Evolutionary conservation across 2,888 invertebrate species (phyloP).

Genomic region (Itoplectis maculator): DNA sequence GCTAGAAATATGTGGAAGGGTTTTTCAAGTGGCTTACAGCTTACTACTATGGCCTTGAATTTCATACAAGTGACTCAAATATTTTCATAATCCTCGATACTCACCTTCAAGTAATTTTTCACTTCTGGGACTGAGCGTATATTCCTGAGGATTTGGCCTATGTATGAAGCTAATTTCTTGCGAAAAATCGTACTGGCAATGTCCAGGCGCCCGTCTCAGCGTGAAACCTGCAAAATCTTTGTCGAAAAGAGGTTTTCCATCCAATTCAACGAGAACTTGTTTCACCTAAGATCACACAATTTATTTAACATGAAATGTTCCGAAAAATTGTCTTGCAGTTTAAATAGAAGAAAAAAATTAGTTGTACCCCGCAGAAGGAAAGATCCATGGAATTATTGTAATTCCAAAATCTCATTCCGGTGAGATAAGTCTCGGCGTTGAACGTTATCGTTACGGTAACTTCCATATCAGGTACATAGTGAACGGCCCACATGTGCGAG

Average conservation of each 20-base stretch:
- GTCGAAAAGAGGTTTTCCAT: conserved; percentile 76
- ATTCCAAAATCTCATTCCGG: conserved; percentile 92
- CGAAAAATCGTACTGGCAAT: conserved; percentile 91
- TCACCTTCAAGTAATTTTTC: conserved; percentile 68
- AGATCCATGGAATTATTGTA: conserved; percentile 91
- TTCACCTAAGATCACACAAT: conserved; percentile 80
- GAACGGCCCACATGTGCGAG: conserved; percentile 89
- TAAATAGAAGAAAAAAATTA: neutral
- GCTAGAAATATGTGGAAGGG: neutral
- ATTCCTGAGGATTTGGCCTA: conserved; percentile 58
- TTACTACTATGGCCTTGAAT: neutral
- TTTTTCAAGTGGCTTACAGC: neutral
- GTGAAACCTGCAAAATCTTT: conserved; percentile 84
- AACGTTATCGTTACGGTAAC: conserved; percentile 71
- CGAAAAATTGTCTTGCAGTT: neutral
- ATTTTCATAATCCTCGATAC: conserved; percentile 12
- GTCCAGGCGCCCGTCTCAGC: conserved; percentile 91
- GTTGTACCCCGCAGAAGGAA: conserved; percentile 87
- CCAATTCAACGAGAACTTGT: conserved; percentile 78
- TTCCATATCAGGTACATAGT: conserved; percentile 75
- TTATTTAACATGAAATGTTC: neutral
- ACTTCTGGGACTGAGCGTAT: conserved; percentile 58
- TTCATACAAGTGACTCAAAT: neutral
- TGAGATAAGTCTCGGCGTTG: conserved; percentile 74
- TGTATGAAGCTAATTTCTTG: conserved; percentile 86